phyloP scores from a whole-genome alignment of 2,797 vertebrate genomes.

The Remorina albescens region DNA sequence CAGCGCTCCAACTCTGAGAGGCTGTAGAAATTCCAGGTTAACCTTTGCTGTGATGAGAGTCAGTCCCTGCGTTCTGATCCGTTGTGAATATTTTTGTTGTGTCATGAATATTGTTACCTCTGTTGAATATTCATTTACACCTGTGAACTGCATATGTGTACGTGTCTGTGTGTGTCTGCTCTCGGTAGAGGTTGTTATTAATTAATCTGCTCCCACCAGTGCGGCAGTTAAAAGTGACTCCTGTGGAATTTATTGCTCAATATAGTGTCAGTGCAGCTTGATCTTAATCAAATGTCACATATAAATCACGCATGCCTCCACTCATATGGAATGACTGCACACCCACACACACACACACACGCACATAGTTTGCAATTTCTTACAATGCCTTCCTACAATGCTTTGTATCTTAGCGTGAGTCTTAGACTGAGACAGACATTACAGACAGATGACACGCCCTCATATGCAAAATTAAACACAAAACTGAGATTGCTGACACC shows the following conservation, averaged over 20 bases:
- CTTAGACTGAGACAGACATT: conserved; percentile 20
- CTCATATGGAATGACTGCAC: not conserved
- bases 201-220: conserved; percentile 19
- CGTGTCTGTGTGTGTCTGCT: conserved; percentile 1
- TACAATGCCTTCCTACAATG: no score
- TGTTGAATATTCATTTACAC: conserved; percentile 12
- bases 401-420: no score
- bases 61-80: conserved; percentile 12
- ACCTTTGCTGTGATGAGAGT: conserved; percentile 18
- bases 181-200: conserved; percentile 27
- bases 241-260: conserved; percentile 43
- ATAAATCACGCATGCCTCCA: conserved; percentile 39
- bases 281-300: conserved; percentile 38
- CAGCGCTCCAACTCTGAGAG: conserved; percentile 39
- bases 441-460: conserved; percentile 8
- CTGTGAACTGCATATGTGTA: conserved; percentile 8
- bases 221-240: conserved; percentile 19
- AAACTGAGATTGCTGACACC: not conserved
- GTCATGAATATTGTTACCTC: conserved; percentile 7
- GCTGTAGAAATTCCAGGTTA: conserved; percentile 21
- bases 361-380: no score
- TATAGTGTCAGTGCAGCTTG: conserved; percentile 24
- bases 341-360: not conserved
- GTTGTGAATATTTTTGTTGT: conserved; percentile 5
- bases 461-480: not conserved